phyloP scores from a whole-genome alignment of 2,113 vertebrate genomes.

The Tupaia chinensis region DNA sequence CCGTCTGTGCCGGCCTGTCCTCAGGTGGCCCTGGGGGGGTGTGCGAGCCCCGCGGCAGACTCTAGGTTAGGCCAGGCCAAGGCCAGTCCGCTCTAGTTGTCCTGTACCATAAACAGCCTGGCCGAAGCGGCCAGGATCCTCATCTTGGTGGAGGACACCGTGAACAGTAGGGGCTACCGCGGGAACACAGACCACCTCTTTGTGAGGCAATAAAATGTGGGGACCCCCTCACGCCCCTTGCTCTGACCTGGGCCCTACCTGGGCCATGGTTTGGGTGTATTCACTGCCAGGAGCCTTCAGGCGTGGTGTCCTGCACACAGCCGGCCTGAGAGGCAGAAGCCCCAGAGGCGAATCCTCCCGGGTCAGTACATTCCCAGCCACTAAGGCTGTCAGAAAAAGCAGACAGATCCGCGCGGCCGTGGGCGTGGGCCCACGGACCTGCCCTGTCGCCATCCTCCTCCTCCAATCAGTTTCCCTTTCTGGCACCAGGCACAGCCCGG shows the following conservation, averaged over 20 bases:
- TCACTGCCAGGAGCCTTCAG: slow-evolving; percentile 77
- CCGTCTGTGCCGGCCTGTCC: no score
- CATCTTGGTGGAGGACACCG: not conserved
- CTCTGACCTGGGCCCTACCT: slow-evolving; percentile 78
- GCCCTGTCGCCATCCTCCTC: not conserved
- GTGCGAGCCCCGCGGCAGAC: not conserved
- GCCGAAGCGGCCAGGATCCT: slow-evolving; percentile 74
- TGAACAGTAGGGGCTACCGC: slow-evolving; percentile 62
- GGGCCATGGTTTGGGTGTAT: slow-evolving; percentile 73
- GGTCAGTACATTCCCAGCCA: not conserved
- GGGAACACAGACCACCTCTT: no score
- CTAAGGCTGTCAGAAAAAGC: not conserved
- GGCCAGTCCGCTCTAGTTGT: slow-evolving; percentile 69
- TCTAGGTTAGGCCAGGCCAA: slow-evolving; percentile 61
- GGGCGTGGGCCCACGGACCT: not conserved
- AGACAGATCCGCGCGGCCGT: not conserved
- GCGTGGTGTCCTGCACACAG: no score
- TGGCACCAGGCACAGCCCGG: rapidly evolving
- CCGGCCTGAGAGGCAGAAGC: not conserved
- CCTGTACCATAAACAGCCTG: slow-evolving; percentile 84
- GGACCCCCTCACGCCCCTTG: slow-evolving; percentile 61
- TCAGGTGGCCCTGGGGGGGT: not conserved
- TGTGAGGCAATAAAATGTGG: no score
- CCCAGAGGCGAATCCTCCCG: rapidly evolving
- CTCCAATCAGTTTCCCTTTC: not conserved